Conservation (phyloP, 2,797 vertebrate species). For the Tauraco hartlaubi region DNA sequence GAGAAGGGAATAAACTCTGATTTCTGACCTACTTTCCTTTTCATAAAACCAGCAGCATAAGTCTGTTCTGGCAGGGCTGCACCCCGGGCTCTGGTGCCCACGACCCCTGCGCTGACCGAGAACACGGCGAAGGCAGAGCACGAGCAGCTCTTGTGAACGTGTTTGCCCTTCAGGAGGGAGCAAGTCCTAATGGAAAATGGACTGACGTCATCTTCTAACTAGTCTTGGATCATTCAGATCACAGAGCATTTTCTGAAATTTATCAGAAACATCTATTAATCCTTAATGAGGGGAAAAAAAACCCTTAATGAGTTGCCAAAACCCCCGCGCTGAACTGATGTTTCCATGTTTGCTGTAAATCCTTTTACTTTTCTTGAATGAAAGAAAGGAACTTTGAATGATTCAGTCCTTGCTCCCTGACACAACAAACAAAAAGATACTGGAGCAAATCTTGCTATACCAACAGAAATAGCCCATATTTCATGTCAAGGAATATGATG, state of each 20-base stretch:
- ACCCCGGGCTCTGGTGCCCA: background rate
- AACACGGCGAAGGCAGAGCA: background rate
- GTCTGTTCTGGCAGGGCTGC: background rate
- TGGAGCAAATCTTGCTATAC: background rate
- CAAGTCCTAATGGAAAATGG: background rate
- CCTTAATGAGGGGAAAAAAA: background rate
- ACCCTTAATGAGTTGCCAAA: background rate
- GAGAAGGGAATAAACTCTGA: background rate
- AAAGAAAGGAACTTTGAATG: background rate
- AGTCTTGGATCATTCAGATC: background rate
- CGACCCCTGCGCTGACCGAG: background rate
- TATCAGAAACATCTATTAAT: background rate
- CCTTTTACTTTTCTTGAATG: background rate
- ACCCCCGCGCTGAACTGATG: accelerated
- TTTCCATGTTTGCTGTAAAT: background rate
- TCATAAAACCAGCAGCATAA: background rate
- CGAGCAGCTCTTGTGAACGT: background rate
- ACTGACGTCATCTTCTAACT: background rate
- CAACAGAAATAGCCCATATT: slow-evolving; percentile 13
- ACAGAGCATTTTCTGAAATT: background rate
- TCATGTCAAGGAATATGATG: background rate
- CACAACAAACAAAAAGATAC: background rate
- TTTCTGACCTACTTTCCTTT: background rate
- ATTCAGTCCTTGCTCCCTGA: background rate
- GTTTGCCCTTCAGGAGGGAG: background rate